Evolutionary conservation across 2,113 vertebrate genomes (phyloP).

Genomic region (Oreochromis spilurus): DNA sequence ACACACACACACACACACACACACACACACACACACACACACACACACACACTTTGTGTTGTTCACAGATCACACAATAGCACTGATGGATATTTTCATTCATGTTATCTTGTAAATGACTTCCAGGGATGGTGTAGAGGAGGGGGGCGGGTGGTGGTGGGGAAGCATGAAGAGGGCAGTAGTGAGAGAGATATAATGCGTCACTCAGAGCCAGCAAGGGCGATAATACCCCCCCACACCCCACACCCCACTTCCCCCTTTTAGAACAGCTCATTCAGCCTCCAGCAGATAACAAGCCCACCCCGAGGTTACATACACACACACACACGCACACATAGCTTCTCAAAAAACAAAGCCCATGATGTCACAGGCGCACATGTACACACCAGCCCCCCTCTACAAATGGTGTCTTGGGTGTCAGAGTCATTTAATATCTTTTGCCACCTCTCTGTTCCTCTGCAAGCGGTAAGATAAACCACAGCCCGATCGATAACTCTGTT

Average conservation of each 20-base stretch:
- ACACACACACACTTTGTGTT: conserved; percentile 17
- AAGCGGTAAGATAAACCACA: conserved; percentile 56
- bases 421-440: conserved; percentile 66
- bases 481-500: conserved; percentile 69
- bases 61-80: conserved; percentile 63
- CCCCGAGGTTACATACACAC: conserved; percentile 42
- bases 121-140: conserved; percentile 62
- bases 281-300: conserved; percentile 62
- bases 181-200: conserved; percentile 60
- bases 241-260: neutral
- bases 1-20: neutral
- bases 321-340: neutral
- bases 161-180: conserved; percentile 32
- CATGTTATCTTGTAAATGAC: conserved; percentile 78
- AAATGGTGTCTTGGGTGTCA: conserved; percentile 63
- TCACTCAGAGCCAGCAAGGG: conserved; percentile 46
- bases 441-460: conserved; percentile 51
- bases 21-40: neutral
- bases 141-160: neutral
- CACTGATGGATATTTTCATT: conserved; percentile 74
- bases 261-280: conserved; percentile 64
- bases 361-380: conserved; percentile 46
- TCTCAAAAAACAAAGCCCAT: conserved; percentile 61
- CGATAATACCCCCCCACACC: conserved; percentile 35
- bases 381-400: conserved; percentile 48